Conservation (phyloP, 2,888 invertebrate species). For the Aleiodes alternator region DNA sequence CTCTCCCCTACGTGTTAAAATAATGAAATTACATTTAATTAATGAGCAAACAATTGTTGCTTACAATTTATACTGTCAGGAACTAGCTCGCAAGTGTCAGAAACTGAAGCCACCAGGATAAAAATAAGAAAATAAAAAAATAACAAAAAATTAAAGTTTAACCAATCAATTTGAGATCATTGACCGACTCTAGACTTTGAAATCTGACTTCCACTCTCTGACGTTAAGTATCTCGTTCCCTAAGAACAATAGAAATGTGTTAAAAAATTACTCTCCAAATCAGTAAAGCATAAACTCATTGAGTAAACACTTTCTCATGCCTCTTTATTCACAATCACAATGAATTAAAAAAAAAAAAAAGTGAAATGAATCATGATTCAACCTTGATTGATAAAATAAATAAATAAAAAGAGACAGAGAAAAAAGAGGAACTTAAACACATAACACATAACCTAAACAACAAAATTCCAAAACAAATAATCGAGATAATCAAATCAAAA, state of each 20-base stretch:
- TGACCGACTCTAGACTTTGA: no score
- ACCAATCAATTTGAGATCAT: background rate
- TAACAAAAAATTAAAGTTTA: background rate
- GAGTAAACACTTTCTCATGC: conserved; percentile 13
- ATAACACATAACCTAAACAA: background rate
- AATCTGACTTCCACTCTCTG: no score
- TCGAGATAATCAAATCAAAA: background rate
- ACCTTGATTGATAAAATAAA: background rate
- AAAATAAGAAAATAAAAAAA: no score
- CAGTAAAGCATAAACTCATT: background rate
- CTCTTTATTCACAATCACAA: background rate
- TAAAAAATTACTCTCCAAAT: background rate
- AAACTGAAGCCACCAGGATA: no score
- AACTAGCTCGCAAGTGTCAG: no score
- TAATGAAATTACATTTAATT: no score
- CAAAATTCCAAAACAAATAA: background rate
- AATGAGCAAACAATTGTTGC: no score
- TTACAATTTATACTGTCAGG: no score
- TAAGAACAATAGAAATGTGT: background rate
- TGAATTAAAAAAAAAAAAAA: no score
- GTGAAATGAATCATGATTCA: conserved; percentile 16
- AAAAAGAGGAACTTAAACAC: background rate
- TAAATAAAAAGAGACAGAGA: background rate
- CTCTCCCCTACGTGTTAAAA: no score
- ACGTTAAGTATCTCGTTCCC: no score